These are phyloP conservation scores for Acleris emargana DNA, from an alignment of 2,888 invertebrate genomes.

Conservation along the genomic window DNA sequence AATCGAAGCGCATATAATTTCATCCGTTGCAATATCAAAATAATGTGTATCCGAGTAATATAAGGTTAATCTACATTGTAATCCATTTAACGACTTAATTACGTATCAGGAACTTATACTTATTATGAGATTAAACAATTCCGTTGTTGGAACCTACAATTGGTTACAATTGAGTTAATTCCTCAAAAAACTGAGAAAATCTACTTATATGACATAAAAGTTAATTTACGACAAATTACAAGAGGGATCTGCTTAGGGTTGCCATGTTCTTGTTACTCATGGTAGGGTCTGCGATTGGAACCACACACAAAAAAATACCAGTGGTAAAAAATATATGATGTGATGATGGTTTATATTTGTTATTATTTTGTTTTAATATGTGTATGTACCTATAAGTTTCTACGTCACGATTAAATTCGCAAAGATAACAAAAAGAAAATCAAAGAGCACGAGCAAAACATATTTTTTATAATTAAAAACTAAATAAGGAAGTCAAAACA, in stretches of 20 bases:
- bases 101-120: slow-evolving; percentile 21
- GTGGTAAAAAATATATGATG: too few species aligned
- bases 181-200: slow-evolving; percentile 33
- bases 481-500: too few species aligned
- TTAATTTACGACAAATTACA: slow-evolving; percentile 49
- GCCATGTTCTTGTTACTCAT: too few species aligned
- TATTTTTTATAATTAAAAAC: too few species aligned
- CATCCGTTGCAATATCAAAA: background rate
- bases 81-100: slow-evolving; percentile 27
- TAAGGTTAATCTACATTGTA: slow-evolving; percentile 23
- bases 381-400: too few species aligned
- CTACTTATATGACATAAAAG: slow-evolving; percentile 54
- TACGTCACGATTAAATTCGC: too few species aligned
- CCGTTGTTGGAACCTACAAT: slow-evolving; percentile 26
- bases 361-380: too few species aligned
- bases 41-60: slow-evolving; percentile 22
- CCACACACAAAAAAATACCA: too few species aligned
- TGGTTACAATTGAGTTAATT: slow-evolving; percentile 33
- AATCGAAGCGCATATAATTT: slow-evolving; percentile 8
- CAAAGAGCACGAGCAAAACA: too few species aligned
- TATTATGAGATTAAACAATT: slow-evolving; percentile 36
- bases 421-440: too few species aligned
- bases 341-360: too few species aligned
- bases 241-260: slow-evolving; percentile 44
- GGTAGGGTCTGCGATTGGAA: too few species aligned